Evolutionary conservation across 2,113 vertebrate genomes (phyloP).

Genomic region (Bubo scandiacus): DNA sequence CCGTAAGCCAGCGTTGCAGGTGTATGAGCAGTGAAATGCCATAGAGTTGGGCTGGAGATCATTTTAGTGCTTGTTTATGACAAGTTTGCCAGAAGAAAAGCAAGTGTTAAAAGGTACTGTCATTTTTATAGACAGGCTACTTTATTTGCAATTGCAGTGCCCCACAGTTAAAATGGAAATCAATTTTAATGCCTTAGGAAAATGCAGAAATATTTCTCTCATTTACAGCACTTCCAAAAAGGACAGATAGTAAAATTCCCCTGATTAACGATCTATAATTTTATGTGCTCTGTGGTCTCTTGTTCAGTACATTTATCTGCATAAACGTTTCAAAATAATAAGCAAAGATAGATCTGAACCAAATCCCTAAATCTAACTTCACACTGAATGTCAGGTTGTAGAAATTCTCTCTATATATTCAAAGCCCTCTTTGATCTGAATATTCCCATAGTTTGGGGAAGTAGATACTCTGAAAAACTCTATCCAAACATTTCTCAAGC

Average conservation of each 20-base stretch:
- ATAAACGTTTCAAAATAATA: not conserved
- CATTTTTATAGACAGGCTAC: slow-evolving; percentile 43
- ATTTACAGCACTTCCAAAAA: slow-evolving; percentile 58
- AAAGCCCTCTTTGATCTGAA: not conserved
- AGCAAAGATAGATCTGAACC: not conserved
- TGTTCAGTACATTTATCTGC: not conserved
- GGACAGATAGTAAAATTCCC: slow-evolving; percentile 37
- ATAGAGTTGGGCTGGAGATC: not conserved
- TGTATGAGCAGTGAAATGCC: not conserved
- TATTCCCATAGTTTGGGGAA: not conserved
- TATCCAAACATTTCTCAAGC: not conserved
- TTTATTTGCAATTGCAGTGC: slow-evolving; percentile 57
- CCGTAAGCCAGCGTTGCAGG: not conserved
- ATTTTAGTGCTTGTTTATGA: not conserved
- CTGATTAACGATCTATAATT: slow-evolving; percentile 32
- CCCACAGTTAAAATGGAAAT: slow-evolving; percentile 58
- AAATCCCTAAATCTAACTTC: not conserved
- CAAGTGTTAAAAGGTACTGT: slow-evolving; percentile 26
- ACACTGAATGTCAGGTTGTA: not conserved
- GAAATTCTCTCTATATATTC: not conserved
- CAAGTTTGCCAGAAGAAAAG: slow-evolving; percentile 10
- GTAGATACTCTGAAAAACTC: not conserved
- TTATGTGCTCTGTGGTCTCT: slow-evolving; percentile 11
- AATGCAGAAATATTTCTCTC: slow-evolving; percentile 61
- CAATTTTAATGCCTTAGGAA: slow-evolving; percentile 59